A percentile compares a stretch with the other conserved stretches of the same genome.
These are phyloP conservation scores for Paracanthobrama guichenoti DNA, from an alignment of 2,113 vertebrate species.

Conservation along the genomic window DNA sequence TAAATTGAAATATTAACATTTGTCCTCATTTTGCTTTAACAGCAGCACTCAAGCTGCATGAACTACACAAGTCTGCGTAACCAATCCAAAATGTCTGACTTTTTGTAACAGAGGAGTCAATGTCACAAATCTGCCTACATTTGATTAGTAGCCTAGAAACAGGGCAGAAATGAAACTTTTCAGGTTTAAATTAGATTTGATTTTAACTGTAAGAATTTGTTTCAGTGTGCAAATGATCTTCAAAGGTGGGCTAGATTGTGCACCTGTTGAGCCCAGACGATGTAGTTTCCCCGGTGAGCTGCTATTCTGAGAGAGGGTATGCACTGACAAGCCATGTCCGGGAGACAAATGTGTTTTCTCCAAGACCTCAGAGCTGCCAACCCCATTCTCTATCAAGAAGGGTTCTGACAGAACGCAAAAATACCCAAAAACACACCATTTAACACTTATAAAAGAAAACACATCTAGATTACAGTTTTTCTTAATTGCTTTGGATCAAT, in stretches of 20 bases:
- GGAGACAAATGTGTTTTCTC: conserved; percentile 83
- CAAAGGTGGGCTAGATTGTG: not conserved
- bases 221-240: not conserved
- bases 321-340: conserved; percentile 76
- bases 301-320: conserved; percentile 77
- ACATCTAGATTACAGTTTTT: not conserved
- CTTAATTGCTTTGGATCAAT: too few relatives aligned
- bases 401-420: conserved; percentile 77
- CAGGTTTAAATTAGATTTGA: not conserved
- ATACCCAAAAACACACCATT: not conserved
- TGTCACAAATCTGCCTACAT: not conserved
- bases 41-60: not conserved
- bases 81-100: not conserved
- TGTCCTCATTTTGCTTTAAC: not conserved
- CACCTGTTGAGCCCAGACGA: conserved; percentile 84
- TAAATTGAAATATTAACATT: not conserved
- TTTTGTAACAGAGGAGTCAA: not conserved
- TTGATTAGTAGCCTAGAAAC: not conserved
- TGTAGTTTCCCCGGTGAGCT: conserved; percentile 75
- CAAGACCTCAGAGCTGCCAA: conserved; percentile 78
- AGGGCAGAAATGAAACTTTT: not conserved
- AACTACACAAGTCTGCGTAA: not conserved
- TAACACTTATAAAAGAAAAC: not conserved
- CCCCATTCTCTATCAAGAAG: conserved; percentile 79
- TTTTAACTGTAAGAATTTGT: not conserved